These are phyloP conservation scores for Cercopithecus mona DNA, from an alignment of 2,113 vertebrate species.

Conservation along the genomic window DNA sequence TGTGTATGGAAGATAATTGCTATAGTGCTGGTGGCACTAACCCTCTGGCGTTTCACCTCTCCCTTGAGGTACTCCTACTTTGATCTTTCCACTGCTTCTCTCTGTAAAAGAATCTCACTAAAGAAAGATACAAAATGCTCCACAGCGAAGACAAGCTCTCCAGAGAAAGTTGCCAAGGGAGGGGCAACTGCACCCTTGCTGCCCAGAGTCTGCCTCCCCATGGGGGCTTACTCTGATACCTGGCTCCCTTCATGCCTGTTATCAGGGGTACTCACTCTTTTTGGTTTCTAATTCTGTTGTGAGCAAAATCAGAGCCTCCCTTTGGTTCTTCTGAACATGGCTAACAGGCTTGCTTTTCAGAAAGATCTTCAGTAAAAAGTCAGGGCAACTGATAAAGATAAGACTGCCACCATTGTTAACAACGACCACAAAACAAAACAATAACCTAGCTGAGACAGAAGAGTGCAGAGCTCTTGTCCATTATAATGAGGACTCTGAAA, in stretches of 20 bases:
- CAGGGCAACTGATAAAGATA: not conserved
- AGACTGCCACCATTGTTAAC: not conserved
- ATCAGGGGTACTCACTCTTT: not conserved
- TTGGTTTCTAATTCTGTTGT: not conserved
- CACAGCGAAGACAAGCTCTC: not conserved
- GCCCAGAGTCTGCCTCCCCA: not conserved
- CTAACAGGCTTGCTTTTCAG: not conserved
- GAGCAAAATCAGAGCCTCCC: not conserved
- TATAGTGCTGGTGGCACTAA: not conserved
- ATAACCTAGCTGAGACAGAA: not conserved
- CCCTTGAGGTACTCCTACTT: slow-evolving; percentile 14
- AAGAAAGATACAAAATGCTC: not conserved
- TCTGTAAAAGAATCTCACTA: not conserved
- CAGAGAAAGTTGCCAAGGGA: not conserved
- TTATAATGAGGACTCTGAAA: not conserved
- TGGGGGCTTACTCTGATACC: not conserved
- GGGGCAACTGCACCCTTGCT: not conserved
- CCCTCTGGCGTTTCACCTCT: slow-evolving; percentile 45
- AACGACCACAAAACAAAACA: not conserved
- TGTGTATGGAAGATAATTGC: not conserved
- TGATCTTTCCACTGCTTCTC: slow-evolving; percentile 32
- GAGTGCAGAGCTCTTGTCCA: not conserved
- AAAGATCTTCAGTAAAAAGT: not conserved
- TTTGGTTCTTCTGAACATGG: not conserved
- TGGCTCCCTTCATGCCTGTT: not conserved